Percentiles rank a stretch among this genome's conserved stretches.
These are phyloP conservation scores for Atrina japonica DNA, from an alignment of 2,888 invertebrate species.

Conservation along the genomic window DNA sequence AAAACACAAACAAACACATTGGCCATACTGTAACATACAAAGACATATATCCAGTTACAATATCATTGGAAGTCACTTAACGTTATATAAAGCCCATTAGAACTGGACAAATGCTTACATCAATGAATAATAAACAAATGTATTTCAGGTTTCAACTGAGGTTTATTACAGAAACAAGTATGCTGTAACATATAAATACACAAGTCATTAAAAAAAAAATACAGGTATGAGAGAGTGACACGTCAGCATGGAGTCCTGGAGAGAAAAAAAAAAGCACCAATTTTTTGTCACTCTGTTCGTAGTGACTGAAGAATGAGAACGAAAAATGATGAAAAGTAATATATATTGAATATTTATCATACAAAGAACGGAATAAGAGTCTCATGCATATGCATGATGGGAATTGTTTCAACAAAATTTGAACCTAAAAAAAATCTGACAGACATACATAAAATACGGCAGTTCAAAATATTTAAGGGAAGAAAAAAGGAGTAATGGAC, in stretches of 20 bases:
- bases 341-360: neutral
- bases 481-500: too few relatives aligned
- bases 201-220: constrained; percentile 17
- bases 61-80: too few relatives aligned
- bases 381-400: neutral
- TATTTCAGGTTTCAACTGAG: constrained; percentile 42
- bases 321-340: neutral
- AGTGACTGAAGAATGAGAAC: neutral
- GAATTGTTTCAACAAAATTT: neutral
- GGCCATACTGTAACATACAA: too few relatives aligned
- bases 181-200: constrained; percentile 63
- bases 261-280: constrained; percentile 18
- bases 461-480: too few relatives aligned
- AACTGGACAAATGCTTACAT: too few relatives aligned
- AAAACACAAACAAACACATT: too few relatives aligned
- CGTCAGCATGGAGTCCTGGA: constrained; percentile 12
- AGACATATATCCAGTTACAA: too few relatives aligned
- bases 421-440: too few relatives aligned
- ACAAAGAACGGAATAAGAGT: neutral
- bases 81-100: too few relatives aligned
- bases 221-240: constrained; percentile 28
- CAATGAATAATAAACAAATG: neutral
- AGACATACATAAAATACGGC: too few relatives aligned
- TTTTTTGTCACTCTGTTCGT: neutral
- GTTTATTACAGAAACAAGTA: constrained; percentile 68